Evolutionary conservation across 2,888 invertebrate species (phyloP).

Genomic region (Machimus rusticus): DNA sequence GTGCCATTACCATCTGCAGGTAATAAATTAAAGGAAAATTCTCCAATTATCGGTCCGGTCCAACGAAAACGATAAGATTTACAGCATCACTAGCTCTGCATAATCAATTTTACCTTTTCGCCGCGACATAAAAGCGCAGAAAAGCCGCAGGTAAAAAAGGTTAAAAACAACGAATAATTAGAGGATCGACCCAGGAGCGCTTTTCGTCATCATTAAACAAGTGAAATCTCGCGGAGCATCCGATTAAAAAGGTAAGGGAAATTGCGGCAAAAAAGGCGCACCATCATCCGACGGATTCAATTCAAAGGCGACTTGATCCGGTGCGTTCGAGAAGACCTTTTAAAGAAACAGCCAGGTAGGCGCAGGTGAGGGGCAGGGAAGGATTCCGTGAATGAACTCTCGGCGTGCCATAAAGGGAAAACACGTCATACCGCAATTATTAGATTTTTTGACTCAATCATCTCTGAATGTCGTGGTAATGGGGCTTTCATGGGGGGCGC

Average conservation of each 20-base stretch:
- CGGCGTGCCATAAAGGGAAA: background rate
- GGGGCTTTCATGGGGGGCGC: background rate
- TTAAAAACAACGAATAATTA: background rate
- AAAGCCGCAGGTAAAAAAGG: background rate
- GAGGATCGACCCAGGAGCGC: background rate
- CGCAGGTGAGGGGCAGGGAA: background rate
- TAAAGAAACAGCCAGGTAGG: background rate
- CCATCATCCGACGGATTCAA: background rate
- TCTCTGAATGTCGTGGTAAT: slow-evolving; percentile 2
- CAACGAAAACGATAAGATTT: background rate
- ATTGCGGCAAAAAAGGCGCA: background rate
- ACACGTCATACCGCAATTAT: slow-evolving; percentile 12
- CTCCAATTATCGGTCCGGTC: background rate
- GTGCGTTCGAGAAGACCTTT: background rate
- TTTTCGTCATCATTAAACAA: background rate
- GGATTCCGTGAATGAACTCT: background rate
- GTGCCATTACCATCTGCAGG: background rate
- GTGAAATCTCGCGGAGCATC: background rate
- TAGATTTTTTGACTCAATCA: slow-evolving; percentile 15
- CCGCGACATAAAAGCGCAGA: background rate
- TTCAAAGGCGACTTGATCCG: background rate
- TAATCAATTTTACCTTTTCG: background rate
- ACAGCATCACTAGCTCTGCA: background rate
- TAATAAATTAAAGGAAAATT: background rate
- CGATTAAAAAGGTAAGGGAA: background rate